These are phyloP conservation scores for Parapristionchus giblindavisi DNA, from an alignment of 2,888 invertebrate genomes.

Conservation along the genomic window DNA sequence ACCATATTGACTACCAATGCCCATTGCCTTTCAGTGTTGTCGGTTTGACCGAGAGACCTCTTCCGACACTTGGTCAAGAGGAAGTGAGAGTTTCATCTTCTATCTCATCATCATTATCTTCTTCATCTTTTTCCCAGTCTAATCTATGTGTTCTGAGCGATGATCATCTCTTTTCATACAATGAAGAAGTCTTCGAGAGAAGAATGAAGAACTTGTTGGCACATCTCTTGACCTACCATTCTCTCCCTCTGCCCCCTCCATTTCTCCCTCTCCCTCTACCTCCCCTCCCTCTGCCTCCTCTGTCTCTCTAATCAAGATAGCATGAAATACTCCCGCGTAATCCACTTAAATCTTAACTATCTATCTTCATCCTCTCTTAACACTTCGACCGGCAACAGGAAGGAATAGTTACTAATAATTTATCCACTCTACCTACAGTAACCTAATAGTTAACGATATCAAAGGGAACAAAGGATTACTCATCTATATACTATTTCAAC, in stretches of 20 bases:
- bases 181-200: conserved; percentile 3
- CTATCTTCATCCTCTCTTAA: background rate
- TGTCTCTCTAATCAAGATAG: background rate
- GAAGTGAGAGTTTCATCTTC: too few relatives aligned
- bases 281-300: background rate
- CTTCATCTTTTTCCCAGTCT: background rate
- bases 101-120: conserved; percentile 12
- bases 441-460: too few relatives aligned
- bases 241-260: background rate
- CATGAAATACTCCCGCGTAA: background rate
- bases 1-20: too few relatives aligned
- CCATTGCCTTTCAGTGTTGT: too few relatives aligned
- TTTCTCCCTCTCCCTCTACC: background rate
- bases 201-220: conserved; percentile 9
- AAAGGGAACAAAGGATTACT: too few relatives aligned
- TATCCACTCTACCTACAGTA: too few relatives aligned
- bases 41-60: too few relatives aligned
- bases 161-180: background rate
- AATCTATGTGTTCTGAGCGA: background rate
- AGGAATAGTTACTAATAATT: too few relatives aligned
- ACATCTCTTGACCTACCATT: conserved; percentile 12
- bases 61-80: too few relatives aligned
- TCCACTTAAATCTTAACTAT: too few relatives aligned
- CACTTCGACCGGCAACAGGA: background rate
- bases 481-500: too few relatives aligned